Evolutionary conservation across 1,140 invertebrate genomes (phyloP).

Genomic region (Lucilia cuprina): DNA sequence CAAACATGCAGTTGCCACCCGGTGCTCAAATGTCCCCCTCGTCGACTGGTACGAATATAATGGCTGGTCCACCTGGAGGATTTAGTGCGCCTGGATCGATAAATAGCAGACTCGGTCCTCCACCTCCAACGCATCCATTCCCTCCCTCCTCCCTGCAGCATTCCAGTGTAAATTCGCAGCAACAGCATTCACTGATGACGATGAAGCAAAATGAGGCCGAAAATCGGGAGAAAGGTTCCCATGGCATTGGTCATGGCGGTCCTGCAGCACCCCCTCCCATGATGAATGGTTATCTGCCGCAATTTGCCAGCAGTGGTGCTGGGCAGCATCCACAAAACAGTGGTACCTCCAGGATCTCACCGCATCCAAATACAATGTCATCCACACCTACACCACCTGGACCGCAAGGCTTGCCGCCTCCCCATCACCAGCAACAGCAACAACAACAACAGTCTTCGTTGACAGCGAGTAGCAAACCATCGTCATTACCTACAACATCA

Average conservation of each 20-base stretch:
- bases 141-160: conserved; percentile 13
- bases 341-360: conserved; percentile 32
- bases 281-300: conserved; percentile 37
- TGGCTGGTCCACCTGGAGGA: conserved; percentile 23
- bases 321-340: conserved; percentile 17
- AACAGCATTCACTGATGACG: neutral
- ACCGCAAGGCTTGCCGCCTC: neutral
- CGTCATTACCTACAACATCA: conserved; percentile 1
- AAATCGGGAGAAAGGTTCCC: neutral
- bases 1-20: conserved; percentile 37
- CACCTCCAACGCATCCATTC: conserved; percentile 28
- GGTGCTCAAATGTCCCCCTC: conserved; percentile 43
- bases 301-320: conserved; percentile 19
- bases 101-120: conserved; percentile 23
- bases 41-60: conserved; percentile 37
- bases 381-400: conserved; percentile 16
- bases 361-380: conserved; percentile 30
- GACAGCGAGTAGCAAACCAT: neutral
- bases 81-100: neutral
- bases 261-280: conserved; percentile 19
- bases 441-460: conserved; percentile 15
- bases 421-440: conserved; percentile 2
- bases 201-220: neutral
- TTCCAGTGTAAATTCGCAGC: neutral
- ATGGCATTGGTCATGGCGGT: neutral